A percentile compares a stretch with the other conserved stretches of the same genome.
These are phyloP conservation scores for Ophion costatus DNA, from an alignment of 2,888 invertebrate species.

Conservation along the genomic window DNA sequence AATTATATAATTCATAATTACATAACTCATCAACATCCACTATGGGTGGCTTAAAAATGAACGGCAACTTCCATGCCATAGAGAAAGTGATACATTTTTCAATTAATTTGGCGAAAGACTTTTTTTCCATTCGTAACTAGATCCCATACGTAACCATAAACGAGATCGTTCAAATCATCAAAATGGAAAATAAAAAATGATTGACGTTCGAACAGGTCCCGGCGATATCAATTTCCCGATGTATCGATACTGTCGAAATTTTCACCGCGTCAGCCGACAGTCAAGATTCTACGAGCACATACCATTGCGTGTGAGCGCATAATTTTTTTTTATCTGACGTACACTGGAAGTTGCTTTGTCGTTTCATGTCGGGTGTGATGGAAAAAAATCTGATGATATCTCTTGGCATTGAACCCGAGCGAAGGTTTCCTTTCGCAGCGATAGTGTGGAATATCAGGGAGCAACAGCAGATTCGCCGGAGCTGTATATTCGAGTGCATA, in stretches of 20 bases:
- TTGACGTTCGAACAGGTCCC: not conserved
- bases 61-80: not conserved
- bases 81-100: not conserved
- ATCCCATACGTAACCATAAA: not conserved
- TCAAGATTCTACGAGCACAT: not conserved
- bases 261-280: not conserved
- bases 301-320: not conserved
- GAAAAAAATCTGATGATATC: not conserved
- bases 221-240: not conserved
- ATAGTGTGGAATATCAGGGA: conserved; percentile 27
- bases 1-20: too few relatives aligned
- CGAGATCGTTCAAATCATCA: not conserved
- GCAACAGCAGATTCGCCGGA: not conserved
- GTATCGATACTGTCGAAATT: not conserved
- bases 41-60: not conserved
- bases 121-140: not conserved
- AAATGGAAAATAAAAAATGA: not conserved
- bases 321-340: not conserved
- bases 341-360: not conserved
- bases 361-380: not conserved
- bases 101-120: not conserved
- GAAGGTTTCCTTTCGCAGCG: not conserved
- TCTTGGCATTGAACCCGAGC: not conserved
- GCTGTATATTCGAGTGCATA: not conserved
- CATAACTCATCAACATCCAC: too few relatives aligned